Evolutionary conservation across 2,888 invertebrate genomes (phyloP).

Genomic region (Drosophila multiciliata): DNA sequence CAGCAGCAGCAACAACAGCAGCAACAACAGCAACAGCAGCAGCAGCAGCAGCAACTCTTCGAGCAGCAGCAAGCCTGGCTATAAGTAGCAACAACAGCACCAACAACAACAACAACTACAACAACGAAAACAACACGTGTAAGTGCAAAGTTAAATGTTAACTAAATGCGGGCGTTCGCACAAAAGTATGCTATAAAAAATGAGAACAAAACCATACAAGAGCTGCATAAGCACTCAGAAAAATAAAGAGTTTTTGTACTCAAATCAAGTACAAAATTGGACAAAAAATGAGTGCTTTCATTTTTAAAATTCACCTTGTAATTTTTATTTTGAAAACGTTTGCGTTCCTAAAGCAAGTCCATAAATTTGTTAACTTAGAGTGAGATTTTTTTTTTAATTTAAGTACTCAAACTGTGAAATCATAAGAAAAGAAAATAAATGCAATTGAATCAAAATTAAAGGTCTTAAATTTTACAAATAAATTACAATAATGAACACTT

Average conservation of each 20-base stretch:
- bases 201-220: conserved; percentile 5
- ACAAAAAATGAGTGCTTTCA: neutral
- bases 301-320: neutral
- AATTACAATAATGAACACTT: neutral
- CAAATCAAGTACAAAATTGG: neutral
- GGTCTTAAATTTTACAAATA: neutral
- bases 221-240: conserved; percentile 20
- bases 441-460: neutral
- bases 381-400: neutral
- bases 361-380: neutral
- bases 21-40: conserved; percentile 48
- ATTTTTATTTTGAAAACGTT: neutral
- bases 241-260: neutral
- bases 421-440: neutral
- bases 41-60: conserved; percentile 48
- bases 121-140: conserved; percentile 47
- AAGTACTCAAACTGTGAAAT: neutral
- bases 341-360: neutral
- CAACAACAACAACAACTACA: conserved; percentile 35
- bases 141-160: conserved; percentile 76
- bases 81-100: conserved; percentile 49
- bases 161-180: conserved; percentile 65
- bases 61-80: conserved; percentile 70
- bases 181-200: conserved; percentile 58
- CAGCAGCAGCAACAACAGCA: conserved; percentile 62